phyloP scores from a whole-genome alignment of 2,888 invertebrate species.

The Taenaris catops region DNA sequence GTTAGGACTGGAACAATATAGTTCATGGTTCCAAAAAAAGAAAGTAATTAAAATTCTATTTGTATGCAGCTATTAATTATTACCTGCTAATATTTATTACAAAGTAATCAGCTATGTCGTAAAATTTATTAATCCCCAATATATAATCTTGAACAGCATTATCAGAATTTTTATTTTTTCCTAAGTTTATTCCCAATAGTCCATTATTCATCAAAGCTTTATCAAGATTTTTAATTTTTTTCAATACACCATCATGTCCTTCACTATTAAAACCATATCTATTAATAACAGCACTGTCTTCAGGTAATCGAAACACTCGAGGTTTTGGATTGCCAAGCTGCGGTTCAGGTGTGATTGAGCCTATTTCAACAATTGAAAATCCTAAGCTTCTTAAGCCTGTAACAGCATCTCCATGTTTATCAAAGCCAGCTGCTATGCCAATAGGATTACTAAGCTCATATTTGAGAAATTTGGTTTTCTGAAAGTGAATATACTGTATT shows the following conservation, averaged over 20 bases:
- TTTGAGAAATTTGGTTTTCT: constrained; percentile 87
- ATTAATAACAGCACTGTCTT: constrained; percentile 95
- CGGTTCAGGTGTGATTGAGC: constrained; percentile 96
- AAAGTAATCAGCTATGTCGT: constrained; percentile 93
- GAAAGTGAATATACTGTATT: too few species aligned
- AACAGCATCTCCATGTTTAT: constrained; percentile 97
- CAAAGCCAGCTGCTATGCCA: constrained; percentile 99
- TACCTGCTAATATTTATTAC: constrained; percentile 96
- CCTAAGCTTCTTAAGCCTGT: constrained; percentile 90
- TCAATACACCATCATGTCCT: constrained; percentile 88
- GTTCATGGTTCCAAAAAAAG: background rate
- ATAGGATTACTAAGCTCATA: constrained; percentile 91
- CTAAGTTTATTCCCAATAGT: constrained; percentile 95
- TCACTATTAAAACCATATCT: constrained; percentile 96
- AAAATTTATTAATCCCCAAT: constrained; percentile 91
- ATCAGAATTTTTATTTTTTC: constrained; percentile 93
- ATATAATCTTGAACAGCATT: constrained; percentile 90
- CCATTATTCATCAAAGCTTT: constrained; percentile 75
- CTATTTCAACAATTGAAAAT: constrained; percentile 97
- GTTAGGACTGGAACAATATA: constrained; percentile 86
- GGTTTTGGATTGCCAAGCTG: constrained; percentile 97
- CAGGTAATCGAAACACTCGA: constrained; percentile 91
- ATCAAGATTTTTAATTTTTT: constrained; percentile 81
- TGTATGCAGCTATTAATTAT: background rate
- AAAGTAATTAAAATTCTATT: background rate